Conservation (phyloP, 2,797 vertebrate genomes). For the Catamblyrhynchus diadema region DNA sequence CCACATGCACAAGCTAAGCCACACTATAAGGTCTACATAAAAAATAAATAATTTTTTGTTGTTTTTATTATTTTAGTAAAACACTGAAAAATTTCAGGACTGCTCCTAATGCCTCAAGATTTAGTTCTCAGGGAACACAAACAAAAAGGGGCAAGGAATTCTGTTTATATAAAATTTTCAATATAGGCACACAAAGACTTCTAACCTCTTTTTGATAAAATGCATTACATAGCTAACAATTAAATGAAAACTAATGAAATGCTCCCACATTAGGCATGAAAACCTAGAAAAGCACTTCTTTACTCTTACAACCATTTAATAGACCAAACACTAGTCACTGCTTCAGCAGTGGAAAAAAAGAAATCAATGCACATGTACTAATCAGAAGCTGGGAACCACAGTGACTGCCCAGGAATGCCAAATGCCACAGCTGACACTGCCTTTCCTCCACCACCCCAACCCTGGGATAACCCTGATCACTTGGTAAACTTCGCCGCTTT, state of each 20-base stretch:
- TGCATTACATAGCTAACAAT: neutral
- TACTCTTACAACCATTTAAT: neutral
- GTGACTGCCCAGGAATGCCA: neutral
- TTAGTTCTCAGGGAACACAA: neutral
- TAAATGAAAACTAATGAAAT: neutral
- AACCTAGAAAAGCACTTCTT: neutral
- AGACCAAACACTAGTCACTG: neutral
- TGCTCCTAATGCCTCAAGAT: neutral
- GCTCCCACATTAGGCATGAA: neutral
- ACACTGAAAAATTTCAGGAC: neutral
- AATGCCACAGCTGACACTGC: neutral
- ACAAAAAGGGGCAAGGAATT: neutral
- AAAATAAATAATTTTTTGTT: neutral
- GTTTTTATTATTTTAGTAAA: neutral
- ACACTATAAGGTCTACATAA: neutral
- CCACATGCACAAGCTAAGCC: neutral
- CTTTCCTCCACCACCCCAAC: neutral
- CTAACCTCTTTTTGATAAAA: neutral
- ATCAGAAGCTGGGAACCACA: neutral
- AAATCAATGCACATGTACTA: rapidly evolving
- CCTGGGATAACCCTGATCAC: neutral
- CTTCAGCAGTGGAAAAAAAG: neutral
- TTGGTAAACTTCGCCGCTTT: neutral
- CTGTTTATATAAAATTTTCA: neutral
- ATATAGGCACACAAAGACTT: neutral